Evolutionary conservation across 2,888 invertebrate species (phyloP).

Genomic region (Galerucella nymphaeae): DNA sequence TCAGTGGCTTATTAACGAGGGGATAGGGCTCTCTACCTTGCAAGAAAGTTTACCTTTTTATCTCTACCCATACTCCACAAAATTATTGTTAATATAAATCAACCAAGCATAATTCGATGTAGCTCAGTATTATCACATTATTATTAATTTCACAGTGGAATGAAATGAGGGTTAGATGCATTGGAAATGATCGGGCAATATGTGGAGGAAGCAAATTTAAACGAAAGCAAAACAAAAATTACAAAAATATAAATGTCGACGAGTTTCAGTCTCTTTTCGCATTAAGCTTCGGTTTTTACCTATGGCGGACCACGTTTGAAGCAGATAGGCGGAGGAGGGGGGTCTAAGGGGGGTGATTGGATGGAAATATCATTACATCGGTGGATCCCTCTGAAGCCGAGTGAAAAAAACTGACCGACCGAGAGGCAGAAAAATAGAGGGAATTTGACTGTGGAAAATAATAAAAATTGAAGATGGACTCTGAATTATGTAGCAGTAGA

Average conservation of each 20-base stretch:
- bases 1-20: too few relatives aligned
- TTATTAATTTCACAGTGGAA: background rate
- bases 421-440: slow-evolving; percentile 67
- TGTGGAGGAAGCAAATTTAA: slow-evolving; percentile 50
- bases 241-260: slow-evolving; percentile 56
- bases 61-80: too few relatives aligned
- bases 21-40: too few relatives aligned
- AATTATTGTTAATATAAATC: too few relatives aligned
- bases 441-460: slow-evolving; percentile 67
- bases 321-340: slow-evolving; percentile 52
- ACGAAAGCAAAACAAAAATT: slow-evolving; percentile 50
- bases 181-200: slow-evolving; percentile 53
- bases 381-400: slow-evolving; percentile 62
- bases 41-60: too few relatives aligned
- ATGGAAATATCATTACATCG: slow-evolving; percentile 66
- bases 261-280: too few relatives aligned
- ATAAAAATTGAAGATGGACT: slow-evolving; percentile 67
- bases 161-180: slow-evolving; percentile 24
- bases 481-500: slow-evolving; percentile 66
- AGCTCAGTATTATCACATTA: too few relatives aligned
- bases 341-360: slow-evolving; percentile 60
- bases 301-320: slow-evolving; percentile 24
- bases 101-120: too few relatives aligned
- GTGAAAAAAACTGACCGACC: slow-evolving; percentile 62
- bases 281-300: slow-evolving; percentile 47